These are phyloP conservation scores for Theropithecus gelada DNA, from an alignment of 2,113 vertebrate species.

Conservation along the genomic window DNA sequence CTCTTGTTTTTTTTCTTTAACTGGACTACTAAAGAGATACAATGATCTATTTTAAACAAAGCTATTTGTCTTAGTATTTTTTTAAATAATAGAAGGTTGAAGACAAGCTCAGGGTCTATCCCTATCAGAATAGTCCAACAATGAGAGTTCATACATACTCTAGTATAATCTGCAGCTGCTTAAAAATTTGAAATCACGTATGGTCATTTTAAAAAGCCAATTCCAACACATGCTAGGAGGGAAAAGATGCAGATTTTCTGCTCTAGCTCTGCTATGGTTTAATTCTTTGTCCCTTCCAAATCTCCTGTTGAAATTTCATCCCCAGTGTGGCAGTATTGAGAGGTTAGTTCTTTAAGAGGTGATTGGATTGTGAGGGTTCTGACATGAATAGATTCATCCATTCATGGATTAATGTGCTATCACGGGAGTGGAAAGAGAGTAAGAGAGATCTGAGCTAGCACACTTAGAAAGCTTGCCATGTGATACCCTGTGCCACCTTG, in stretches of 20 bases:
- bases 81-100: background rate
- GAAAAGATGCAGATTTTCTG: background rate
- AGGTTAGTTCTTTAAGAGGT: background rate
- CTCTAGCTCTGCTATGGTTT: background rate
- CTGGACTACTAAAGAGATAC: background rate
- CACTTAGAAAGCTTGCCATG: background rate
- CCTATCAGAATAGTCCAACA: background rate
- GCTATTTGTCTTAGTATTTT: background rate
- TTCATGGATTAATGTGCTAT: background rate
- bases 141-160: background rate
- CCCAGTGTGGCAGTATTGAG: background rate
- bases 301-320: background rate
- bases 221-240: background rate
- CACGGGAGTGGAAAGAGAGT: background rate
- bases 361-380: background rate
- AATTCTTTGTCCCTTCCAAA: background rate
- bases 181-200: background rate
- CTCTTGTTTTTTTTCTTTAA: background rate
- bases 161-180: background rate
- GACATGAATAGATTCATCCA: too few species aligned
- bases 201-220: background rate
- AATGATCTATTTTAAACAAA: background rate
- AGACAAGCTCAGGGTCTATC: background rate
- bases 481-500: background rate
- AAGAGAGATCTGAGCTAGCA: background rate